Conservation (phyloP, 2,113 vertebrate species). For the Ceyx cyanopectus region DNA sequence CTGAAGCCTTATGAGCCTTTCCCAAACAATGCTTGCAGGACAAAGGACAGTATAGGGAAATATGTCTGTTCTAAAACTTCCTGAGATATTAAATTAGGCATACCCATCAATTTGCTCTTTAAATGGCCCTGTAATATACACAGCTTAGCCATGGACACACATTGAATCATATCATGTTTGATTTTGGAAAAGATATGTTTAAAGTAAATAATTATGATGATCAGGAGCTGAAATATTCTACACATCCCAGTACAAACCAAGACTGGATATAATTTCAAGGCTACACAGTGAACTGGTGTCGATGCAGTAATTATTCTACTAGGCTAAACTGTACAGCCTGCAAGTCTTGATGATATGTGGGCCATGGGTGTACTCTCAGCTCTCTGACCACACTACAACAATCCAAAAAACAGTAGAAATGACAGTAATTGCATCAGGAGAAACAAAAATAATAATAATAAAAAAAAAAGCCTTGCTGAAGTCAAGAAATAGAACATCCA, state of each 20-base stretch:
- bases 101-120: neutral
- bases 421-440: neutral
- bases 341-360: neutral
- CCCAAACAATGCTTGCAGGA: neutral
- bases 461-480: no score
- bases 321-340: neutral
- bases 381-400: neutral
- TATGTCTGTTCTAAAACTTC: neutral
- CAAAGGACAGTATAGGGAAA: neutral
- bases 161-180: accelerated
- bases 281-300: neutral
- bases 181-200: neutral
- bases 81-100: neutral
- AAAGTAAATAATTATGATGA: neutral
- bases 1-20: neutral
- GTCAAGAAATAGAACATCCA: no score
- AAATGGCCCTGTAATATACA: neutral
- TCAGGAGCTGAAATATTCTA: neutral
- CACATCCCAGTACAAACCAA: neutral
- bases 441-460: neutral
- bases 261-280: neutral
- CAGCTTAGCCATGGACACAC: neutral
- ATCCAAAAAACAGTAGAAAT: neutral
- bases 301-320: neutral
- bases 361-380: neutral